Evolutionary conservation across 92 coral and sea anemone genomes (phyloP), one percentile per base, ranked within the genome.

Genomic region (Heliopora coerulea): DNA sequence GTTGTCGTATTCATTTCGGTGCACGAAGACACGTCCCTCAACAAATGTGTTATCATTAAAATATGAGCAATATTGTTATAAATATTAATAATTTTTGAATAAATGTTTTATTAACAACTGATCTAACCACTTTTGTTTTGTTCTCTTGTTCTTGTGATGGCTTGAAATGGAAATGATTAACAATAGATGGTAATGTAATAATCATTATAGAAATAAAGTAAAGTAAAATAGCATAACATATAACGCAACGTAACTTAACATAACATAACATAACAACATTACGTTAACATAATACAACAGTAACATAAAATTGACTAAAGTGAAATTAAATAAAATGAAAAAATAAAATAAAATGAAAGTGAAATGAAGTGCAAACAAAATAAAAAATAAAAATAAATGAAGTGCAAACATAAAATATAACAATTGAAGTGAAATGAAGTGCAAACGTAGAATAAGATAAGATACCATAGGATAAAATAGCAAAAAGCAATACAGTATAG

Each of bases 131-230:
- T 34, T 63, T 63, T 63, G 26, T 63, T 63, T 63, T 37, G 21
- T 63, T 19, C 2, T n/a, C n/a, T n/a, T 46, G 2, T 46, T 40
- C 37, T 40, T 34, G 67, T 18, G 28, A 8, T 37, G 54, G 18
- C 14, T 46, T 46, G 20, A 28, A 46, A 46, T 26, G 74, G 59
- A 67, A 42, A 20, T 67, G 57, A 20, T 29, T 67, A 67, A 67
- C 56, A 0, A 44, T 48, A 67, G 74, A 23, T 67, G 74, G 74
- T 67, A 67, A 67, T 44, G 74, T 67, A 32, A 29, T 3, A 67
- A 1, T 49, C 13, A 46, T 35, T 3, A 7, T 18, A 8, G 27
- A 31, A 61, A 61, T 30, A 30, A 31, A 61, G 6, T 34, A 0
- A 21, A 56, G 23, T 21, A 3, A 21, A 15, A 56, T 56, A 56